phyloP scores from a whole-genome alignment of 2,888 invertebrate species.

The Auanema freiburgensis region DNA sequence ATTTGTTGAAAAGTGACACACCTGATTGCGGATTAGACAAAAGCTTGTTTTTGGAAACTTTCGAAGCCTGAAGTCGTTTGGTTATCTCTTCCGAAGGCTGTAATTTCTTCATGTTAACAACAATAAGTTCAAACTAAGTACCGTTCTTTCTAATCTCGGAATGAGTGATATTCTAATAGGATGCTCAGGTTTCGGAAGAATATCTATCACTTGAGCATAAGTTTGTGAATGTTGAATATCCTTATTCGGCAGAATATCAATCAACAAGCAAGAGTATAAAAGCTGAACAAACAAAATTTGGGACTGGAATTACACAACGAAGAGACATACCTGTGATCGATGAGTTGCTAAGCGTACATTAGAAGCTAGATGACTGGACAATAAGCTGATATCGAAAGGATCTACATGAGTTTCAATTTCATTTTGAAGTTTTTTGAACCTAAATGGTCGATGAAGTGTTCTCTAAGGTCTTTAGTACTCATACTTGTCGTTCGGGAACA shows the following conservation, averaged over 20 bases:
- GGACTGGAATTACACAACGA: neutral
- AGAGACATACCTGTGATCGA: slow-evolving; percentile 34
- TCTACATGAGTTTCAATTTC: slow-evolving; percentile 35
- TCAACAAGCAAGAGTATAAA: slow-evolving; percentile 26
- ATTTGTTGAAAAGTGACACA: neutral
- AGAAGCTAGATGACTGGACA: slow-evolving; percentile 34
- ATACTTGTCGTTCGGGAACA: slow-evolving; percentile 35
- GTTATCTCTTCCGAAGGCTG: slow-evolving; percentile 33
- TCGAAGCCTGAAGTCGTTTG: slow-evolving; percentile 18
- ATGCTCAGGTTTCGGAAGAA: slow-evolving; percentile 31
- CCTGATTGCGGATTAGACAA: slow-evolving; percentile 33
- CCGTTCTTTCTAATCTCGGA: slow-evolving; percentile 33
- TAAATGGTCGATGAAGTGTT: slow-evolving; percentile 1
- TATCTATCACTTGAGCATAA: slow-evolving; percentile 24
- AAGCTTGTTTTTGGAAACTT: slow-evolving; percentile 34
- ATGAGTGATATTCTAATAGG: slow-evolving; percentile 35
- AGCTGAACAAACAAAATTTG: slow-evolving; percentile 17
- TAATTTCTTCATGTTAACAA: slow-evolving; percentile 3
- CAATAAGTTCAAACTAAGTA: neutral
- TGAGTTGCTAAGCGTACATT: slow-evolving; percentile 38
- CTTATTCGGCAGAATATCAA: slow-evolving; percentile 32
- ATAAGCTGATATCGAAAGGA: slow-evolving; percentile 44
- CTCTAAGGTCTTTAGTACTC: slow-evolving; percentile 3
- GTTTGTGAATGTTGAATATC: slow-evolving; percentile 30
- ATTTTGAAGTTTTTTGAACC: slow-evolving; percentile 11